phyloP scores from a whole-genome alignment of 2,797 vertebrate species.

The Propithecus deckenii region DNA sequence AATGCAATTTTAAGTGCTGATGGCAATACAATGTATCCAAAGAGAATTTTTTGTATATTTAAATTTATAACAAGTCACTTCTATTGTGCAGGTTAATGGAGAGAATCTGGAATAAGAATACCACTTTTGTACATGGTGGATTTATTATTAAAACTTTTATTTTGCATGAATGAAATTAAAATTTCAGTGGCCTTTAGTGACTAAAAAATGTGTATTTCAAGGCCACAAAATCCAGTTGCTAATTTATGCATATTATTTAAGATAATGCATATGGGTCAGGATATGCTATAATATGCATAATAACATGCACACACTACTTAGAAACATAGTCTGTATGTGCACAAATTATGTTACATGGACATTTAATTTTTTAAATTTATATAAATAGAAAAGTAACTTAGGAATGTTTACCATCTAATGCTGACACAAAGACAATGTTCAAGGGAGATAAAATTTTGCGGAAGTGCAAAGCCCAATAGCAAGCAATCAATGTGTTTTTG shows the following conservation, averaged over 20 bases:
- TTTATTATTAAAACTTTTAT: slow-evolving; percentile 33
- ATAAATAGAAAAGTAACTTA: not conserved
- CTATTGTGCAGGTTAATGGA: not conserved
- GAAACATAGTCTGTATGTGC: not conserved
- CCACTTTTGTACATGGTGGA: not conserved
- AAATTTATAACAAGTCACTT: slow-evolving; percentile 17
- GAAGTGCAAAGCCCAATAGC: slow-evolving; percentile 16
- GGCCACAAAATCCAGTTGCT: not conserved
- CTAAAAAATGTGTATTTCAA: not conserved
- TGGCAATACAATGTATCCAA: not conserved
- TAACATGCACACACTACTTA: not conserved
- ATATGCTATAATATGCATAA: not conserved
- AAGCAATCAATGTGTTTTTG: not conserved
- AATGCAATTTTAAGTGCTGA: not conserved
- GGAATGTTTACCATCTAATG: slow-evolving; percentile 27
- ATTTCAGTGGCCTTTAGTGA: not conserved
- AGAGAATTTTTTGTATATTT: slow-evolving; percentile 6
- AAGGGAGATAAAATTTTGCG: slow-evolving; percentile 43
- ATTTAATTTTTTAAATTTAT: slow-evolving; percentile 13
- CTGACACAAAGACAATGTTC: slow-evolving; percentile 57
- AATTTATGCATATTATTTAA: not conserved
- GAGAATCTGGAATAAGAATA: slow-evolving; percentile 8
- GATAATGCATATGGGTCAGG: not conserved
- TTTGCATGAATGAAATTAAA: slow-evolving; percentile 27
- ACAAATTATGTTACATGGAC: not conserved